Percentiles rank a stretch among this genome's conserved stretches.
Evolutionary conservation across 2,888 invertebrate genomes (phyloP).

Genomic region (Oeneis ivallda): DNA sequence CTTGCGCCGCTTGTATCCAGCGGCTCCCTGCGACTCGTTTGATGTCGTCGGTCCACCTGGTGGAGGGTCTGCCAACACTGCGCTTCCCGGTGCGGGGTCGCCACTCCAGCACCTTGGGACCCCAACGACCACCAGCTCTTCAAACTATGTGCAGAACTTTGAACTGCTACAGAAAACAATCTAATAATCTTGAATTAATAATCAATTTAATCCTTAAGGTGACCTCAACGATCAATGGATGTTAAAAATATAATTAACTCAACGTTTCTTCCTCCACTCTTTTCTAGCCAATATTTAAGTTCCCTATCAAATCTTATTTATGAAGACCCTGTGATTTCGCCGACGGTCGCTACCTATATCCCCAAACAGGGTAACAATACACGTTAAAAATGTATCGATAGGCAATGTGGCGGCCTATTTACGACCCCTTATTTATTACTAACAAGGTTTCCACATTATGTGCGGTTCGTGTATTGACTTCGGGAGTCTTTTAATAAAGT

Average conservation of each 20-base stretch:
- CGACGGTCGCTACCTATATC: conserved; percentile 14
- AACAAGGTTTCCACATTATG: conserved; percentile 35
- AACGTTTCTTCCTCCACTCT: neutral
- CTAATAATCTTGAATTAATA: too few species aligned
- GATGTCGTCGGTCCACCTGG: too few species aligned
- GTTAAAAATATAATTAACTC: neutral
- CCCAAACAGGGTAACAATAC: conserved; percentile 25
- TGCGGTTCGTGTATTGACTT: conserved; percentile 31
- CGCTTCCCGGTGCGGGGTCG: too few species aligned
- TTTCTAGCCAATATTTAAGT: conserved; percentile 12
- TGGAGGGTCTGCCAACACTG: too few species aligned
- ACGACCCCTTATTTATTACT: conserved; percentile 30
- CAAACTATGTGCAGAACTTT: too few species aligned
- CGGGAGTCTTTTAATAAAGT: conserved; percentile 19
- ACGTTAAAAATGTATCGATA: conserved; percentile 30
- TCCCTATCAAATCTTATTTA: conserved; percentile 26
- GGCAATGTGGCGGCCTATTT: conserved; percentile 25
- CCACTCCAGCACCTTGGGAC: too few species aligned
- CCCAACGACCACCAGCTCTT: too few species aligned
- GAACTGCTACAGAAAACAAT: too few species aligned
- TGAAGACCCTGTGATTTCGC: conserved; percentile 16
- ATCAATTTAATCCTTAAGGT: neutral
- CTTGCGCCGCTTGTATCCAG: too few species aligned
- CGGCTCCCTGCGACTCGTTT: too few species aligned
- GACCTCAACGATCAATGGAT: neutral